Evolutionary conservation across 2,113 vertebrate genomes (phyloP).

Genomic region (Opisthocomus hoazin): DNA sequence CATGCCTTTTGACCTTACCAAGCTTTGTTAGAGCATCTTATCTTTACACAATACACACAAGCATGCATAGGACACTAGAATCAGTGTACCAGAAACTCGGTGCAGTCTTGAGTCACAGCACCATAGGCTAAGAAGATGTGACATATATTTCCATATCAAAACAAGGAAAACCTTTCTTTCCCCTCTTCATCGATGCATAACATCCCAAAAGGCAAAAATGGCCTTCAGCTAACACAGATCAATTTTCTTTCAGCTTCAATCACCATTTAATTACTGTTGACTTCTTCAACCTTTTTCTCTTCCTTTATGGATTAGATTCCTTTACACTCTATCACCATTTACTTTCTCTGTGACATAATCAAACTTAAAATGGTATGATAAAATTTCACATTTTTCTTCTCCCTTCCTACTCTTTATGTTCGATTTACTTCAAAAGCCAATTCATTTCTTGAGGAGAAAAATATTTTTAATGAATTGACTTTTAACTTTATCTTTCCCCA

Average conservation of each 20-base stretch:
- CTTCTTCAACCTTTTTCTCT: conserved; percentile 73
- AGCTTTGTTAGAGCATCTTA: conserved; percentile 62
- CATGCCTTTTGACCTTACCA: conserved; percentile 62
- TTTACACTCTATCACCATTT: conserved; percentile 61
- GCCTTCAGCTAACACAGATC: conserved; percentile 72
- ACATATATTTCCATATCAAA: conserved; percentile 70
- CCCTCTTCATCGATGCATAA: conserved; percentile 57
- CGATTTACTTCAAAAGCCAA: conserved; percentile 47
- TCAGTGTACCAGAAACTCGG: conserved; percentile 43
- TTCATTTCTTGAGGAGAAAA: conserved; percentile 53
- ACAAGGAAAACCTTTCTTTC: conserved; percentile 67
- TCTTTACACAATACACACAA: conserved; percentile 55
- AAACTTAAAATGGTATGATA: conserved; percentile 65
- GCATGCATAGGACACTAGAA: conserved; percentile 44
- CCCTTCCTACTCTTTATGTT: conserved; percentile 41
- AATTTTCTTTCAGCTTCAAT: conserved; percentile 70
- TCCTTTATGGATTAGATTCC: conserved; percentile 69
- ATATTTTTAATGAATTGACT: conserved; percentile 40
- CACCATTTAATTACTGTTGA: conserved; percentile 74
- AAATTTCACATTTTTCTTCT: conserved; percentile 55
- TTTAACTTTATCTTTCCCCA: conserved; percentile 42
- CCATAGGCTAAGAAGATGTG: conserved; percentile 64
- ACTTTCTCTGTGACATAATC: conserved; percentile 64
- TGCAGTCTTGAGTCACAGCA: conserved; percentile 58
- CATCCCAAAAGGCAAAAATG: conserved; percentile 71